Percentiles rank a stretch among this genome's conserved stretches.
These are phyloP conservation scores for Meloidogyne chitwoodi DNA, from an alignment of 1,140 invertebrate species.

Conservation along the genomic window DNA sequence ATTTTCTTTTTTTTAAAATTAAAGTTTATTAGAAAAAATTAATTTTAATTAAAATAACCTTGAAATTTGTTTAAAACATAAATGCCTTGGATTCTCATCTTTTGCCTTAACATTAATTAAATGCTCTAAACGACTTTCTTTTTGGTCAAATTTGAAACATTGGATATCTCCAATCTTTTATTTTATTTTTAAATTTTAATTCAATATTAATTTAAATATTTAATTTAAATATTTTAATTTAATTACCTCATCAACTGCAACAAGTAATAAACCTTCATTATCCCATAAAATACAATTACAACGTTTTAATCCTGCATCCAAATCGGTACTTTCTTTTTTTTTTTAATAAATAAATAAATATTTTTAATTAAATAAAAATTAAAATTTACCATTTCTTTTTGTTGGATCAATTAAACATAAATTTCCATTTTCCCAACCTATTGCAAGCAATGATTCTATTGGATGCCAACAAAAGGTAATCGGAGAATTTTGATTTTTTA, in stretches of 20 bases:
- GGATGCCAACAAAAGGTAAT: conserved; percentile 84
- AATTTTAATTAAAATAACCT: not conserved
- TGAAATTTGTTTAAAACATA: conserved; percentile 22
- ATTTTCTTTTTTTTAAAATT: conserved; percentile 12
- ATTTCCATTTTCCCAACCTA: conserved; percentile 86
- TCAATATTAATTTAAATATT: not conserved
- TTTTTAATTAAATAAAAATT: conserved; percentile 72
- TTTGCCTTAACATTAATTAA: conserved; percentile 6
- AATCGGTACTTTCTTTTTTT: conserved; percentile 29
- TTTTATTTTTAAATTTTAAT: conserved; percentile 8
- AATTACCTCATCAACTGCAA: conserved; percentile 48
- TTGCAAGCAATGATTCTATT: conserved; percentile 72
- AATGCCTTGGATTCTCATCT: conserved; percentile 21
- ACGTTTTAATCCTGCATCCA: conserved; percentile 9
- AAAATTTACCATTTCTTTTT: conserved; percentile 69
- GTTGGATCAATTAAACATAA: conserved; percentile 73
- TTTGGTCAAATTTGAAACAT: conserved; percentile 14
- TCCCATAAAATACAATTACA: conserved; percentile 30
- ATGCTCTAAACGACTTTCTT: not conserved
- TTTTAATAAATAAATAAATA: too few relatives aligned
- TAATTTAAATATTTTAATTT: conserved; percentile 4
- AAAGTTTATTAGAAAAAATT: not conserved
- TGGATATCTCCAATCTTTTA: conserved; percentile 5
- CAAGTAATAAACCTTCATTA: conserved; percentile 18
- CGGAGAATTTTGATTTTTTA: conserved; percentile 68